Evolutionary conservation across 2,113 vertebrate species (phyloP).

Genomic region (Manacus vitellinus): DNA sequence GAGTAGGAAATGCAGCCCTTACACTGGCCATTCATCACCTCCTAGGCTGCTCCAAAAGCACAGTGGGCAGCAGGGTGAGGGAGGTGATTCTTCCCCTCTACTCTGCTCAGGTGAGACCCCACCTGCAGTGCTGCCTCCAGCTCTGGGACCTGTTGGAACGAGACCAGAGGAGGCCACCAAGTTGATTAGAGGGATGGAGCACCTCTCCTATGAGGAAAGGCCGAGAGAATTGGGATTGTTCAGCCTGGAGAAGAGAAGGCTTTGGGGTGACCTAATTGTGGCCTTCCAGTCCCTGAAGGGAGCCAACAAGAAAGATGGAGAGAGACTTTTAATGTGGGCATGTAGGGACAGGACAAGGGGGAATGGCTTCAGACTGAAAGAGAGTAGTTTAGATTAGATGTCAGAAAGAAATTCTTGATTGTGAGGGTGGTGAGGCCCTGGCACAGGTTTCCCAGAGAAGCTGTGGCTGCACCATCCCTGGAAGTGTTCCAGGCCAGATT

Average conservation of each 20-base stretch:
- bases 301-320: background rate
- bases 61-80: background rate
- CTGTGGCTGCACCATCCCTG: background rate
- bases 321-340: background rate
- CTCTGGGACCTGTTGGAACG: background rate
- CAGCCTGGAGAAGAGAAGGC: background rate
- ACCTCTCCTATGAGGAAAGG: background rate
- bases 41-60: background rate
- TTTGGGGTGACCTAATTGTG: background rate
- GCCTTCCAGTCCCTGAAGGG: background rate
- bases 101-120: background rate
- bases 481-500: background rate
- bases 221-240: background rate
- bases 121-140: background rate
- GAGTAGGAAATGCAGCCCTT: background rate
- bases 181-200: background rate
- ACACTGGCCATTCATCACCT: background rate
- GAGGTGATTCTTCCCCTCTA: background rate
- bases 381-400: background rate
- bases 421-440: background rate
- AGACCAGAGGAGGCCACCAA: background rate
- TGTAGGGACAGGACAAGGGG: background rate
- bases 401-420: background rate
- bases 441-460: background rate
- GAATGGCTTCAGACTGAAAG: background rate